These are phyloP conservation scores for Furcifer pardalis DNA, from an alignment of 2,797 vertebrate species.

Conservation along the genomic window DNA sequence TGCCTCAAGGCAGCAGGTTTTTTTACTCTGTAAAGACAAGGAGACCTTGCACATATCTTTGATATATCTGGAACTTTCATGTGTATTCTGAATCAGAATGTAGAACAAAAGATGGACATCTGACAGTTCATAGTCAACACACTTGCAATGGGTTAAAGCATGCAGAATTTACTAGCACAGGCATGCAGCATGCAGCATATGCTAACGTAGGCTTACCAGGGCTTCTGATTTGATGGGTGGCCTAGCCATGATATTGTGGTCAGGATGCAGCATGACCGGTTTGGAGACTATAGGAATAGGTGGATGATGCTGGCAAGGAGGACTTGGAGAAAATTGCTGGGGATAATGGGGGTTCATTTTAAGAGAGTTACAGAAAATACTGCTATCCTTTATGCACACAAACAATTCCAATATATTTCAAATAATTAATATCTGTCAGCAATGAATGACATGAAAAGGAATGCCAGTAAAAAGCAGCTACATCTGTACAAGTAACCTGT, in stretches of 20 bases:
- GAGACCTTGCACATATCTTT: conserved; percentile 30
- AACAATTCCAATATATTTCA: conserved; percentile 13
- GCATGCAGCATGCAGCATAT: conserved; percentile 45
- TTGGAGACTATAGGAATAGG: conserved; percentile 89
- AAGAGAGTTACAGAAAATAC: conserved; percentile 42
- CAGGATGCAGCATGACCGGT: conserved; percentile 93
- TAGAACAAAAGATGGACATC: not conserved
- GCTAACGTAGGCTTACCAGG: conserved; percentile 83
- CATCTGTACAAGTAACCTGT: not conserved
- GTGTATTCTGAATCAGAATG: conserved; percentile 18
- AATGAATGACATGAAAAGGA: not conserved
- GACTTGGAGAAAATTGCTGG: conserved; percentile 93
- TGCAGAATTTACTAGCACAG: conserved; percentile 5
- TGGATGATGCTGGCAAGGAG: conserved; percentile 88
- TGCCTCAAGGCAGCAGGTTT: not conserved
- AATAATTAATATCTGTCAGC: not conserved
- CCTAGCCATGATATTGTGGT: conserved; percentile 83
- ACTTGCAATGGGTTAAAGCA: not conserved
- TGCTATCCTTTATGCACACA: conserved; percentile 24
- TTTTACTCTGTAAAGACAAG: not conserved
- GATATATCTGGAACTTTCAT: conserved; percentile 3
- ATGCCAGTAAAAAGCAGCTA: not conserved
- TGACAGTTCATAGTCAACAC: conserved; percentile 8
- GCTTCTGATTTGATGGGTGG: conserved; percentile 85
- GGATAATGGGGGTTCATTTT: conserved; percentile 61